Evolutionary conservation across 2,113 vertebrate species (phyloP), one percentile per base, ranked within the genome.

Genomic region (Clinocottus analis): DNA sequence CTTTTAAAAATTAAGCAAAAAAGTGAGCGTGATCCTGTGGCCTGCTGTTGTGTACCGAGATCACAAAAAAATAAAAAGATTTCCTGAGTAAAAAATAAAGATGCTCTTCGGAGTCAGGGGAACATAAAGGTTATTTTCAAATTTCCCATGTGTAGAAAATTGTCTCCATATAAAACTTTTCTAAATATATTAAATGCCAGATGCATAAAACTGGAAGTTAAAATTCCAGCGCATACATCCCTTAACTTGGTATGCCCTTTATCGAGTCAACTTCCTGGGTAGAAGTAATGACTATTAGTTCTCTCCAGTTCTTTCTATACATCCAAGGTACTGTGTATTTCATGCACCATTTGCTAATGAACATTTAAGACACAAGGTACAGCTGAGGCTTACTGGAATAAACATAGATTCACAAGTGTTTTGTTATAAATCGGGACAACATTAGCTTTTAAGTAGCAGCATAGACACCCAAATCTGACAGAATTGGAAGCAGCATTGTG

Each of bases 1-100:
- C 23, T 17, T 75, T 70, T 45, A 61, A 64, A 75, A 75, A 41
- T 55, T 37, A 1, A 63, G 45, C 33, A 27, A 75, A 21, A 67
- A 66, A 63, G 55, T 11, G 29, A 59, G 25, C 47, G 37, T 0
- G 4, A n/a, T n/a, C 8, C 12, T 11, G 16, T 21, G 37, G 16
- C 39, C 13, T 19, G 1, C 61, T 53, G 61, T 27, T 62, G 45
- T 41, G 8, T 41, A 47, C 14, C 8, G 17, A 64, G 23, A 73
- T 66, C 60, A 51, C 37, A 21, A 56, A 65, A 74, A 12, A 37
- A 21, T 49, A n/a, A 49, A n/a, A 19, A 17, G 43, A 17, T 19
- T 21, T 21, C 41, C 41, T 43, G 41, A 43, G 17, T 21, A 7
- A 21, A 49, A 19, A 47, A 21, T 21, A 49, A 21, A 49, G 19